A percentile compares a stretch with the other conserved stretches of the same genome.
Evolutionary conservation across 2,888 invertebrate species (phyloP).

Genomic region (Apodemia mormo): DNA sequence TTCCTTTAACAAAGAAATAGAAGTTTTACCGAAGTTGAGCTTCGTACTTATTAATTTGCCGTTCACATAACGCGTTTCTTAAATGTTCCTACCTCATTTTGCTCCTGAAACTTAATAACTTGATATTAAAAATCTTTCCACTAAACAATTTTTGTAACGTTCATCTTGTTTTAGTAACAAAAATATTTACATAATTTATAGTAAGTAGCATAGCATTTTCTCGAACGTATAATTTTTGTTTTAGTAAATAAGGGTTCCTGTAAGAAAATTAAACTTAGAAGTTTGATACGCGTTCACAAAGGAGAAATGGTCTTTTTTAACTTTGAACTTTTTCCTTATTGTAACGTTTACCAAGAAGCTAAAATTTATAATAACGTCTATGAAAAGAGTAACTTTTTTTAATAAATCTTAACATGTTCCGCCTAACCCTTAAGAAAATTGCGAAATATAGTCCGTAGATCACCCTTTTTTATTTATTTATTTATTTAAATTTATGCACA

Average conservation of each 20-base stretch:
- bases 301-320: slow-evolving; percentile 4
- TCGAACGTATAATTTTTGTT: slow-evolving; percentile 7
- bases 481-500: no score
- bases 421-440: no score
- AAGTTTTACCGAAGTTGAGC: slow-evolving; percentile 16
- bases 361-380: neutral
- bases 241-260: slow-evolving; percentile 27
- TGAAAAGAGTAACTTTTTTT: neutral
- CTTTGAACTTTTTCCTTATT: slow-evolving; percentile 18
- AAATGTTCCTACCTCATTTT: slow-evolving; percentile 22
- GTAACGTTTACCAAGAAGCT: neutral
- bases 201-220: neutral
- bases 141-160: neutral
- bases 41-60: slow-evolving; percentile 23
- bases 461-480: no score
- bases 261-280: slow-evolving; percentile 42
- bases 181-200: neutral
- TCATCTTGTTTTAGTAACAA: neutral
- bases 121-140: slow-evolving; percentile 2
- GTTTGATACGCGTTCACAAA: neutral
- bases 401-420: no score
- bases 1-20: slow-evolving; percentile 25
- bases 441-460: no score
- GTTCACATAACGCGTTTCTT: slow-evolving; percentile 20
- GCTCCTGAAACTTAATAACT: slow-evolving; percentile 8